A percentile compares a stretch with the other conserved stretches of the same genome.
phyloP scores from a whole-genome alignment of 2,797 vertebrate genomes.

The Onychomys arenicola region DNA sequence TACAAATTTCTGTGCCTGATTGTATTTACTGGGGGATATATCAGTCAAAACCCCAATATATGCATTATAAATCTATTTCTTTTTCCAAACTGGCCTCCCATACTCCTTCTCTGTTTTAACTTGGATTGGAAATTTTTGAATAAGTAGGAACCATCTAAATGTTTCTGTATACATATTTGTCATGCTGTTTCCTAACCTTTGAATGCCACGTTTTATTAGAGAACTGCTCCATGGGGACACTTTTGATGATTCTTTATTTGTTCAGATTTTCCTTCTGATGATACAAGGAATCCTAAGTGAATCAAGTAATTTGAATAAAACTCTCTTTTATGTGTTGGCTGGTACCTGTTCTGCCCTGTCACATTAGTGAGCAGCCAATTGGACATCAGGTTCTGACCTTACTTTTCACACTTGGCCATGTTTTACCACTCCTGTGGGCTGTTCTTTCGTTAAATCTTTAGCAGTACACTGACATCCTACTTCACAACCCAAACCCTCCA shows the following conservation, averaged over 20 bases:
- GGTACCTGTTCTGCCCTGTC: background rate
- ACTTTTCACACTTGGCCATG: slow-evolving; percentile 41
- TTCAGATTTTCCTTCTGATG: slow-evolving; percentile 39
- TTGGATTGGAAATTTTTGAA: background rate
- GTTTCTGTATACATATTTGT: background rate
- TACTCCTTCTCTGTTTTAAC: slow-evolving; percentile 19
- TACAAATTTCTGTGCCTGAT: background rate
- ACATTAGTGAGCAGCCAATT: background rate
- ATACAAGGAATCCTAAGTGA: background rate
- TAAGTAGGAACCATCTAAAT: slow-evolving; percentile 33
- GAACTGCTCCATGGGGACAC: background rate
- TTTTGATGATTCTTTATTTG: slow-evolving; percentile 51
- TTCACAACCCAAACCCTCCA: slow-evolving; percentile 10
- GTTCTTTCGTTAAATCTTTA: slow-evolving; percentile 54
- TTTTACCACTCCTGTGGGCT: slow-evolving; percentile 25
- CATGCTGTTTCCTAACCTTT: background rate
- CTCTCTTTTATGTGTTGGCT: background rate
- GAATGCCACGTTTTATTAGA: background rate
- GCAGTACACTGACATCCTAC: background rate
- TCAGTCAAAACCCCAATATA: background rate
- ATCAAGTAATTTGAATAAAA: slow-evolving; percentile 7
- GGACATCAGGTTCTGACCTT: background rate
- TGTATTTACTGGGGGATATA: background rate
- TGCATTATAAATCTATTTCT: background rate
- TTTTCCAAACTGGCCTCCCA: background rate